Evolutionary conservation across 2,113 vertebrate genomes (phyloP), one percentile per base, ranked within the genome.

Genomic region (Melospiza melodia): DNA sequence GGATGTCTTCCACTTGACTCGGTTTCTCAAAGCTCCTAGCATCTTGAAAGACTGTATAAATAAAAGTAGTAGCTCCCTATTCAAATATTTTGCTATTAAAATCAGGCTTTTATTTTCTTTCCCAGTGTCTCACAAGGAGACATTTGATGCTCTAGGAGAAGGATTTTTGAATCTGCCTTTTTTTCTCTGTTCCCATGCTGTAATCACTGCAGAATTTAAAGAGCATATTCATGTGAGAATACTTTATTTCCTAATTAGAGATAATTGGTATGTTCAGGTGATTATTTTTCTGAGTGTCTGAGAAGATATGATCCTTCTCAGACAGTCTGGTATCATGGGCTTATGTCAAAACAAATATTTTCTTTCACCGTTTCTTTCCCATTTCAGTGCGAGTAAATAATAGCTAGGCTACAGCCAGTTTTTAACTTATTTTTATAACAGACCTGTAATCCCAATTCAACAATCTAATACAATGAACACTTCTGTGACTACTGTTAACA

Each of bases 151-250:
- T 51, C 25, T n/a, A 71, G 58, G 39, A 87, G 25, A 61, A 92
- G 18, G 3, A 61, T 73, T 93, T 85, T 84, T 83, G 62, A 93
- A 76, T 83, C 54, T 57, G 15, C 13, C 27, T 95, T 94, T 78
- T 77, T 61, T 69, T 88, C 71, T 92, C 39, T 1, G 1, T 18
- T 90, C 23, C 19, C 1, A 10, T 76, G 24, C 55, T 86, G 20
- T 81, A 92, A 90, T 92, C 55, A 52, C 23, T 66, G n/a, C 41
- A 55, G 37, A 78, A 65, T 74, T 85, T 73, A 84, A 90, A 87
- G 24, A 85, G 37, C 54, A 83, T 80, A 93, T 93, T 94, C n/a
- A 87, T 93, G 52, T 92, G 57, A 95, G 80, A 94, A 86, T 55
- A 74, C 9, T 87, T 72, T 39, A 49, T 84, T 92, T 86, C 61